A percentile compares a stretch with the other conserved stretches of the same genome.
Evolutionary conservation across 1,140 invertebrate species (phyloP).

Genomic region (Drosophila ogumai): DNA sequence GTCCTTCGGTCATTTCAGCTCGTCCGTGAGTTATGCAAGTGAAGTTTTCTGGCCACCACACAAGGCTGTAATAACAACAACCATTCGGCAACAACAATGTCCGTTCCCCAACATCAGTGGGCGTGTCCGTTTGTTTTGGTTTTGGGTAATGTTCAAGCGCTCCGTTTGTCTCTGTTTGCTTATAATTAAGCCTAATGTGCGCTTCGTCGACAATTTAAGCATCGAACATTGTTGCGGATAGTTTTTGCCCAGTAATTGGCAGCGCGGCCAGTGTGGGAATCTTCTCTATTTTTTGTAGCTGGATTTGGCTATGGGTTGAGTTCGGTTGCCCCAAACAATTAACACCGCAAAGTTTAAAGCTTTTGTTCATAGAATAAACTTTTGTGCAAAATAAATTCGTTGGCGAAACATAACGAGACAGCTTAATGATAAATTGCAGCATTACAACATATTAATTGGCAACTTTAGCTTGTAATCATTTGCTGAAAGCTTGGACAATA

Average conservation of each 20-base stretch:
- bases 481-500: background rate
- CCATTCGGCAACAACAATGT: conserved; percentile 27
- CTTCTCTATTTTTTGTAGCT: conserved; percentile 28
- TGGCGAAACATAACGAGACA: background rate
- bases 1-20: conserved; percentile 32
- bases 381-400: background rate
- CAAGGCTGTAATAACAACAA: conserved; percentile 40
- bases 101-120: conserved; percentile 16
- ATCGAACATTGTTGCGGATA: conserved; percentile 53
- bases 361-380: conserved; percentile 10
- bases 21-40: conserved; percentile 53
- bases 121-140: conserved; percentile 31
- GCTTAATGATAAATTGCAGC: background rate
- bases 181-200: conserved; percentile 63
- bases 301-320: conserved; percentile 30
- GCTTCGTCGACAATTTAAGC: conserved; percentile 52
- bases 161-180: conserved; percentile 51
- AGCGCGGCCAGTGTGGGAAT: conserved; percentile 6
- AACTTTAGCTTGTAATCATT: background rate
- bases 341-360: conserved; percentile 18
- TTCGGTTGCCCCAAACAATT: conserved; percentile 20
- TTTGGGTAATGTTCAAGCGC: conserved; percentile 27
- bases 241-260: conserved; percentile 56
- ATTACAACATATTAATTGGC: background rate
- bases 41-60: conserved; percentile 52